Percentiles rank a stretch among this genome's conserved stretches.
Evolutionary conservation across 2,797 vertebrate species (phyloP).

Genomic region (Moxostoma hubbsi): DNA sequence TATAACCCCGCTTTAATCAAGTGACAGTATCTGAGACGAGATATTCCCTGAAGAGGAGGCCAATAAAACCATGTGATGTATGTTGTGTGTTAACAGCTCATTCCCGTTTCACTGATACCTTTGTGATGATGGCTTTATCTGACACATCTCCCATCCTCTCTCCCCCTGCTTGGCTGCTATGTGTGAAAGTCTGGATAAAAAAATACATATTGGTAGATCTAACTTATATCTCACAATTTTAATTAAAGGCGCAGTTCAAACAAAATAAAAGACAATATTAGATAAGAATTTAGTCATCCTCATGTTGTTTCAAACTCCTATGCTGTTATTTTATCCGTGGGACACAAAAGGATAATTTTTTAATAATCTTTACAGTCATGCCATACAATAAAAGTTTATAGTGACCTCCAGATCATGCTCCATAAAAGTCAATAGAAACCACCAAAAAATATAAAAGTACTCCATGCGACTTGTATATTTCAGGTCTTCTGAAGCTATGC

Average conservation of each 20-base stretch:
- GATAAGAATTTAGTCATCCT: neutral
- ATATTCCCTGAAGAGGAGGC: constrained; percentile 36
- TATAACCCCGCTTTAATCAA: constrained; percentile 42
- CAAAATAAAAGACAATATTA: neutral
- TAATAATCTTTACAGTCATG: neutral
- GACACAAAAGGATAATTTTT: neutral
- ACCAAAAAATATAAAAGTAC: no score
- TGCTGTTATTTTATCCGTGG: neutral
- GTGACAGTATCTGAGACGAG: constrained; percentile 41
- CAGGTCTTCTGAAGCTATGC: no score
- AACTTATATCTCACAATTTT: neutral
- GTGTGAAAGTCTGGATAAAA: constrained; percentile 46
- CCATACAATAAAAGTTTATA: no score
- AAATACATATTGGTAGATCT: neutral
- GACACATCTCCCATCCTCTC: constrained; percentile 23
- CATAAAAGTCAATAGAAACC: no score
- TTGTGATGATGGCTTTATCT: constrained; percentile 36
- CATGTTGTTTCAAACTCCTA: neutral
- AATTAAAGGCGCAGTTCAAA: neutral
- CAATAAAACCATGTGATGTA: constrained; percentile 24
- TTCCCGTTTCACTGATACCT: constrained; percentile 34
- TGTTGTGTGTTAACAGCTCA: constrained; percentile 6
- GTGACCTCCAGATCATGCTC: no score
- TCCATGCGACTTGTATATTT: no score
- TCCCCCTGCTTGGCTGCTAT: constrained; percentile 30